Base-by-base conservation (phyloP, 1,140 invertebrate species). In the Agrypnia vestita region DNA sequence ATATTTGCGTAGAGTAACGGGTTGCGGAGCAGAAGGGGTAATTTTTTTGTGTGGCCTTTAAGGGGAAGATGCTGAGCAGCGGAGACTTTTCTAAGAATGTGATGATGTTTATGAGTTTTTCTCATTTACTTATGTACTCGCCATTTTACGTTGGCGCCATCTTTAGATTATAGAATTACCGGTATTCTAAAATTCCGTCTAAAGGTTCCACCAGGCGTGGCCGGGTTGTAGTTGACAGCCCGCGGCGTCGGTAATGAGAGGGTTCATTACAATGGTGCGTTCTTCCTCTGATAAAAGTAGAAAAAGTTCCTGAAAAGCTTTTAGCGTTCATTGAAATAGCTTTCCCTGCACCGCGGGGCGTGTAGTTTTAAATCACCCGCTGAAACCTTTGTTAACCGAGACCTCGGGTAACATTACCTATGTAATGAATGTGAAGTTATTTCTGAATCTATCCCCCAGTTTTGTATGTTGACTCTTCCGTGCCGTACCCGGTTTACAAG, bases 281-380 rank as follows among this genome's bases (percentile, higher is more conserved):
- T 44, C 11, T 64, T 64, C 61, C 35, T 64, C 61, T 64, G 25
- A 64, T 64, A 64, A 64, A 64, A 64, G 61, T 43, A 64, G 19
- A 35, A 64, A 64, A 64, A 64, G 35, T 19, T 35, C 61, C 61
- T 64, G 19, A 64, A 64, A 64, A 64, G 61, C 61, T 64, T 64
- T 64, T 64, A 64, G 61, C 61, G 35, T n/a, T 13, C 61, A 64
- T 43, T 64, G 61, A 64, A 64, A 62, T 25, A 64, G 61, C 61
- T 64, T 64, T 35, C 13, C 61, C 61, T 8, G 35, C 61, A 64
- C 61, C 61, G 61, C 61, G 35, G 35, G 61, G 61, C 12, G 19
- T 13, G 61, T 44, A 64, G 49, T 35, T 64, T 64, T 64, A 64
- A 64, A 64, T 64, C 61, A 64, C 21, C 61, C 25, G 61, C 21